Evolutionary conservation across 2,888 invertebrate genomes (phyloP), one percentile per base, ranked within the genome.

Genomic region (Thelaira solivaga): DNA sequence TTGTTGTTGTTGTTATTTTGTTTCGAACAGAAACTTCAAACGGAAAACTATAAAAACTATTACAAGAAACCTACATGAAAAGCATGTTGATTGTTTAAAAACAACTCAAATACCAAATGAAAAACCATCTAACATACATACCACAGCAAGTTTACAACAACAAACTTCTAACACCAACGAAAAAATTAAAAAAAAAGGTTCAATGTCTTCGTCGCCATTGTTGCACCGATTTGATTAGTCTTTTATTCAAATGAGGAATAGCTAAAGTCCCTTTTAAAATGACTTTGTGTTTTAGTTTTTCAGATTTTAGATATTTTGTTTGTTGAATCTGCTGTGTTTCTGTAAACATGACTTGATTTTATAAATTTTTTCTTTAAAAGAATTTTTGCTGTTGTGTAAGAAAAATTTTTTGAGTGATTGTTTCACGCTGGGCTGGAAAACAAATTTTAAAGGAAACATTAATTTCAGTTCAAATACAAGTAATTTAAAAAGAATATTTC

Each of bases 311-410:
- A 20, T 51, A 22, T 36, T 69, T 43, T 65, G 26, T 36, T 39
- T 45, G 10, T 68, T 62, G 5, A 29, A 36, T 55, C 24, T 64
- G n/a, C 16, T 24, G 51, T 13, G 45, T 55, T 29, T 53, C 29
- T 16, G 13, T 72, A 69, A 74, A 78, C 73, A 74, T 78, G 77
- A 78, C 77, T 78, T 73, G 77, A 78, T 74, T 69, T 74, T 74
- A 69, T 78, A 64, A 78, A 67, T 77, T 72, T 31, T 26, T 55
- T 55, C 67, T 47, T 41, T 4, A 29, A 13, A 18, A 57, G 20
- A 39, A 20, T 6, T 6, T 36, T 39, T 11, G 13, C n/a, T 13
- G 10, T n/a, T n/a, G 10, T 47, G 26, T 20, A 18, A n/a, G n/a
- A n/a, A n/a, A n/a, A 67, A 53, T 55, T 39, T 11, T 34, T 59